Evolutionary conservation across 2,888 invertebrate genomes (phyloP).

Genomic region (Apeira syringaria): DNA sequence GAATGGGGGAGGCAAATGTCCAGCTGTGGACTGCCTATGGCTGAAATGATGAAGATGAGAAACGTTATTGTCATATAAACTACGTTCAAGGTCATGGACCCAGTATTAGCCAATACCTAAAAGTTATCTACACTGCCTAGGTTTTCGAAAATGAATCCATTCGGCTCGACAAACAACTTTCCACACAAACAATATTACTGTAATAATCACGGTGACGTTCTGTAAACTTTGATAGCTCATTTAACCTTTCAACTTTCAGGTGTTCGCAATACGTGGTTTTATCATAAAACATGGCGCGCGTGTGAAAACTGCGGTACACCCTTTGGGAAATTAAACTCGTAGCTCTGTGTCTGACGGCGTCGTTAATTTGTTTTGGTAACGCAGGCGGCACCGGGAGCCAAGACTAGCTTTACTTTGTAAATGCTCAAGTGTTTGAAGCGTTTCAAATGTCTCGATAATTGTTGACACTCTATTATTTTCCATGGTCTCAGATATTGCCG

Average conservation of each 20-base stretch:
- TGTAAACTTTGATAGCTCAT: slow-evolving; percentile 38
- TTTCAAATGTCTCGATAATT: slow-evolving; percentile 30
- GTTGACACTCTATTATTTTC: slow-evolving; percentile 28
- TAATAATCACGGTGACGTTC: slow-evolving; percentile 37
- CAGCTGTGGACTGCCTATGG: too few species aligned
- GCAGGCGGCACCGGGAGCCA: slow-evolving; percentile 36
- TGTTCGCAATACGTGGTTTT: slow-evolving; percentile 38
- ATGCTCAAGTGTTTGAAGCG: slow-evolving; percentile 29
- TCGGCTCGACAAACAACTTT: slow-evolving; percentile 16
- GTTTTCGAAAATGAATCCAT: too few species aligned
- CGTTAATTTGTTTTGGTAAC: slow-evolving; percentile 71
- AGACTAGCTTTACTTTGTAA: slow-evolving; percentile 34
- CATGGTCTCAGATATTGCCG: slow-evolving; percentile 15
- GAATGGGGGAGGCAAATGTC: too few species aligned
- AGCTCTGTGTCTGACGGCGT: slow-evolving; percentile 50
- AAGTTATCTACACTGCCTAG: too few species aligned
- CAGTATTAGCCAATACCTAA: too few species aligned
- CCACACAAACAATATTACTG: slow-evolving; percentile 14
- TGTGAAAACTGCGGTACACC: slow-evolving; percentile 56
- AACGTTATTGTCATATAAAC: too few species aligned
- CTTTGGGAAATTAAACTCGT: slow-evolving; percentile 77
- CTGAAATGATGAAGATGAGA: too few species aligned
- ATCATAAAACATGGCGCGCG: slow-evolving; percentile 44
- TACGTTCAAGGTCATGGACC: too few species aligned
- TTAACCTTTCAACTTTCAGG: slow-evolving; percentile 34